phyloP scores from a whole-genome alignment of 2,797 vertebrate species.

The Mastacembelus armatus region DNA sequence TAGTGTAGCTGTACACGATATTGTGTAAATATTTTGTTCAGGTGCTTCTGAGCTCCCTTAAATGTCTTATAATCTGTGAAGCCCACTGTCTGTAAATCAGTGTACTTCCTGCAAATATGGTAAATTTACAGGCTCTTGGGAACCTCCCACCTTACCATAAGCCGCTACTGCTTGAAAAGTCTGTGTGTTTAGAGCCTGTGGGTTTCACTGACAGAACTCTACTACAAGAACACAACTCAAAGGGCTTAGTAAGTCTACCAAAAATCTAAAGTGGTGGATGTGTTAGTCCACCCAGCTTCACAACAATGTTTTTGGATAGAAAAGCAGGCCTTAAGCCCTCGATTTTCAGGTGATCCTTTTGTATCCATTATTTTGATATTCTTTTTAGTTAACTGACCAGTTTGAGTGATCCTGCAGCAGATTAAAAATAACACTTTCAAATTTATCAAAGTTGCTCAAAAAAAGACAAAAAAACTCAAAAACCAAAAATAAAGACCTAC shows the following conservation, averaged over 20 bases:
- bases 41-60: too few species aligned
- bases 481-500: too few species aligned
- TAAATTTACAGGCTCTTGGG: too few species aligned
- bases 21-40: too few species aligned
- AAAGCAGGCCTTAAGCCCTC: conserved; percentile 4
- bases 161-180: too few species aligned
- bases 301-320: conserved; percentile 5
- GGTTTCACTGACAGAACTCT: conserved; percentile 16
- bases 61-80: too few species aligned
- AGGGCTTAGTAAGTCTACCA: too few species aligned
- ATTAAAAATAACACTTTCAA: conserved; percentile 4
- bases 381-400: background rate
- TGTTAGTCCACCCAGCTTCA: conserved; percentile 14
- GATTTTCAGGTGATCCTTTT: conserved; percentile 1
- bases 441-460: conserved; percentile 3
- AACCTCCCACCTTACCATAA: too few species aligned
- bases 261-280: conserved; percentile 25
- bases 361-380: background rate
- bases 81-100: too few species aligned
- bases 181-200: too few species aligned
- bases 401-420: conserved; percentile 15
- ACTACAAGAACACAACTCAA: conserved; percentile 12
- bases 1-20: too few species aligned
- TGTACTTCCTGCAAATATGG: too few species aligned
- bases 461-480: background rate